Base-by-base conservation (phyloP, 1,140 invertebrate species). In the Phymorhynchus buccinoides region DNA sequence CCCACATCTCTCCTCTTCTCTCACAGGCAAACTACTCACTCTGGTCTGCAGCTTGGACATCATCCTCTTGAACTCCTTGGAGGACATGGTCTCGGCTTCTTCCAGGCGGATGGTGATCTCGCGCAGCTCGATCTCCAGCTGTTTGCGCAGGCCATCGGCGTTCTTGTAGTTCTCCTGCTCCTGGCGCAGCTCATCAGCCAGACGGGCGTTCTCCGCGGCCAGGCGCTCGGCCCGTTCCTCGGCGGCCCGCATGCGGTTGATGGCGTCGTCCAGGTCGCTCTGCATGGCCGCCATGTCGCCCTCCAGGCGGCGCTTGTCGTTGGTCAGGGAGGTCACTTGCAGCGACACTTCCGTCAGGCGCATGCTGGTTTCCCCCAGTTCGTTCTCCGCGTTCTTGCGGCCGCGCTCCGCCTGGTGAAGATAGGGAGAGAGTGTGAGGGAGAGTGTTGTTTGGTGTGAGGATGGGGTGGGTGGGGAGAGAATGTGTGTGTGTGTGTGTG, bases 241-340 rank as follows among this genome's bases (percentile, higher is more conserved):
- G 79, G 92, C 92, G 39, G 92, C 93, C 35, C 90, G 86, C 77
- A 90, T 88, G 86, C 87, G 88, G 84, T 98, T 98, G 90, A 98
- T 94, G 88, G 98, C 96, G 94, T 99, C 98, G 93, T 99, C 98
- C 89, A 99, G 95, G 93, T 99, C 98, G 92, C 97, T 96, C 95
- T 96, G 92, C 89, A 93, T 91, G 81, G 91, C 90, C 42, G 86
- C 86, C 52, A 93, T 89, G 86, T 93, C 93, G 39, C 89, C 91
- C 86, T 93, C 93, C 90, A 93, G 86, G n/a, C 93, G 90, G 81
- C 92, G 90, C 88, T 93, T 93, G 88, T 93, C 93, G 89, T 92
- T 93, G 80, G 90, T 91, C 56, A 93, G 85, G 79, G 90, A 85
- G 44, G 91, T 92, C n/a, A 93, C 85, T 22, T 89, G 89, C 80